Evolutionary conservation across 2,797 vertebrate genomes (phyloP).

Genomic region (Hoplostethus mediterraneus): DNA sequence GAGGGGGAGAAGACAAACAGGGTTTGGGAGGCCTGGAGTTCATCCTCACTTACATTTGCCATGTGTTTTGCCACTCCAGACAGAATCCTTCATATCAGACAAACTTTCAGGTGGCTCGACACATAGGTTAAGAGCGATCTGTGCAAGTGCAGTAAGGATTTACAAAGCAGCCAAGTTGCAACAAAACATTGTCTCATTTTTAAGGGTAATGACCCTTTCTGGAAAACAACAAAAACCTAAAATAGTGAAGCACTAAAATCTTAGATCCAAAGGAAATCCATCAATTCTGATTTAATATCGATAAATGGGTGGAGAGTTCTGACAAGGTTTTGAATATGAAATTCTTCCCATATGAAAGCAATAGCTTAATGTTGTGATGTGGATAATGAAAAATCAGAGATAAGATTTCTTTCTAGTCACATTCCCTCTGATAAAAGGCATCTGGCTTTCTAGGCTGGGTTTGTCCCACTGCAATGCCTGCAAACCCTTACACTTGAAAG

Average conservation of each 20-base stretch:
- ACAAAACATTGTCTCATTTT: background rate
- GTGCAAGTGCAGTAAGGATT: background rate
- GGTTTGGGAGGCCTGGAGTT: too few relatives aligned
- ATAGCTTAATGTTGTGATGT: background rate
- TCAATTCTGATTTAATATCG: background rate
- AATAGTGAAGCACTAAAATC: too few relatives aligned
- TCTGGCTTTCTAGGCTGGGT: too few relatives aligned
- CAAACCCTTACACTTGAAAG: too few relatives aligned
- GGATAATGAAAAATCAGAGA: background rate
- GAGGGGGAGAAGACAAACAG: too few relatives aligned
- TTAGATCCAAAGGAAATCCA: too few relatives aligned
- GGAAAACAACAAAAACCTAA: too few relatives aligned
- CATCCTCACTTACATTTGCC: too few relatives aligned
- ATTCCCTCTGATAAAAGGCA: slow-evolving; percentile 4
- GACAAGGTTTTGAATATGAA: background rate
- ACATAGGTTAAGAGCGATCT: background rate
- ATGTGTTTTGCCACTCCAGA: too few relatives aligned
- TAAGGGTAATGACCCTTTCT: too few relatives aligned
- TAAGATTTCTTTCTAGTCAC: slow-evolving; percentile 8
- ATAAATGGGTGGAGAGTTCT: background rate
- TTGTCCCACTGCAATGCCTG: too few relatives aligned
- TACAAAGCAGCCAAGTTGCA: slow-evolving; percentile 3
- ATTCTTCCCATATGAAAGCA: background rate
- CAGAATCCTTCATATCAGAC: too few relatives aligned
- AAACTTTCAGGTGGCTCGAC: slow-evolving; percentile 1